phyloP scores from a whole-genome alignment of 2,113 vertebrate genomes.

The Pterocles burchelli region DNA sequence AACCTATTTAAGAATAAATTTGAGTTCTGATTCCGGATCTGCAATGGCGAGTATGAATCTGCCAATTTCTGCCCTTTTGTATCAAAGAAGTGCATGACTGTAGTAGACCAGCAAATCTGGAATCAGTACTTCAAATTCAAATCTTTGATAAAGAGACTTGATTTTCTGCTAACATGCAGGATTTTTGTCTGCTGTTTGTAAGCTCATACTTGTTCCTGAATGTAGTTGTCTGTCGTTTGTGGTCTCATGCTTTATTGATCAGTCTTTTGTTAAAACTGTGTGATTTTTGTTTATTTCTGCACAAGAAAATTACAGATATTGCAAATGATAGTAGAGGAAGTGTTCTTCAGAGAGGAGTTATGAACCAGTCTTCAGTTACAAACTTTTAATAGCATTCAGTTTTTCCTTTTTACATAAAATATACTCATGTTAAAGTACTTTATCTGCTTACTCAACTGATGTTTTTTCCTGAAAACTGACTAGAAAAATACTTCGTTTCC shows the following conservation, averaged over 20 bases:
- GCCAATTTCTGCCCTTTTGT: neutral
- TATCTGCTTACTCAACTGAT: neutral
- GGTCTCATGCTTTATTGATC: constrained; percentile 4
- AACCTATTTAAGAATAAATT: neutral
- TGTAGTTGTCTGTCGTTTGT: constrained; percentile 34
- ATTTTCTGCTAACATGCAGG: neutral
- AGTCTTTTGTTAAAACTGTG: neutral
- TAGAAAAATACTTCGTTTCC: neutral
- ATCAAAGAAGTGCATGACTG: neutral
- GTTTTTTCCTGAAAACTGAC: neutral
- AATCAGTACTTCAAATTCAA: constrained; percentile 24
- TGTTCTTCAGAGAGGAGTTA: neutral
- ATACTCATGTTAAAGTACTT: neutral
- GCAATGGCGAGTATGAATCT: neutral
- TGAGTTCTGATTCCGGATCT: constrained; percentile 4
- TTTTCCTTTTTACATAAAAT: neutral
- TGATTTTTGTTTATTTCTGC: constrained; percentile 4
- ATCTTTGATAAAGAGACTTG: neutral
- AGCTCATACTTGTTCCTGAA: neutral
- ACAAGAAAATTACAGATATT: neutral
- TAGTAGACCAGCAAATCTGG: neutral
- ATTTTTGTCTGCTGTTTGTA: neutral
- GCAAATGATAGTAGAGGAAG: neutral
- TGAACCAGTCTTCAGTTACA: neutral
- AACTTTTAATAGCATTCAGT: neutral